Conservation (phyloP, 2,113 vertebrate species). For the Hippocampus zosterae region DNA sequence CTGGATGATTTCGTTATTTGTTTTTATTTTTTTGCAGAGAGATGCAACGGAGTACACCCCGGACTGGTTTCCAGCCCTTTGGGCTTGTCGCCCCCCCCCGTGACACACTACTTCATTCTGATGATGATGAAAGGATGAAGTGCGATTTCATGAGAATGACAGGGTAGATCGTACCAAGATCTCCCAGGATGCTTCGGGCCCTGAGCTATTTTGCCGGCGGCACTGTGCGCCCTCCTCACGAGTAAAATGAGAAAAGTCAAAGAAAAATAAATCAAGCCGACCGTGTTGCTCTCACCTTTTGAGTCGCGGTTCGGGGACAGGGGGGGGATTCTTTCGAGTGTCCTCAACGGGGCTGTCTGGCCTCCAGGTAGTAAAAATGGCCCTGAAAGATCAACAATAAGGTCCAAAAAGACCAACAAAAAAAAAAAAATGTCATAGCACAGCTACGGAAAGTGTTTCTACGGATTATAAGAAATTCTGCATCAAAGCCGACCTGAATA, state of each 20-base stretch:
- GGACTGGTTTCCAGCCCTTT: neutral
- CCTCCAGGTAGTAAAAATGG: neutral
- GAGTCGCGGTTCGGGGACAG: slow-evolving; percentile 27
- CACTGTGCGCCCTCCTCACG: neutral
- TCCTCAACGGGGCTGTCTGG: neutral
- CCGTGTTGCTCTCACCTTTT: slow-evolving; percentile 22
- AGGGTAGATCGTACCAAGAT: neutral
- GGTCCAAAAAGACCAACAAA: no score
- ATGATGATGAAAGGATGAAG: no score
- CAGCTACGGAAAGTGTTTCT: no score
- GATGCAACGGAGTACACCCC: no score
- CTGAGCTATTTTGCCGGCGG: neutral
- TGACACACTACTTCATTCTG: no score
- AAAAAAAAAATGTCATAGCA: no score
- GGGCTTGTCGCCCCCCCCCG: no score
- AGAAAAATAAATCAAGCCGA: neutral
- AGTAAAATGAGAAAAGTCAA: neutral
- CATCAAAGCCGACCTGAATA: no score
- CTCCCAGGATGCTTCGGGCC: neutral
- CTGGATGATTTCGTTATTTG: no score
- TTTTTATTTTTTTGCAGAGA: no score
- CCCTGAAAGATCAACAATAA: neutral
- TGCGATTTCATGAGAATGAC: no score
- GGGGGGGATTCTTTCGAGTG: slow-evolving; percentile 26
- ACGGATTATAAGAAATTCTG: no score